Evolutionary conservation across 2,888 invertebrate species (phyloP), one percentile per base, ranked within the genome.

Genomic region (Tiliacea citrago): DNA sequence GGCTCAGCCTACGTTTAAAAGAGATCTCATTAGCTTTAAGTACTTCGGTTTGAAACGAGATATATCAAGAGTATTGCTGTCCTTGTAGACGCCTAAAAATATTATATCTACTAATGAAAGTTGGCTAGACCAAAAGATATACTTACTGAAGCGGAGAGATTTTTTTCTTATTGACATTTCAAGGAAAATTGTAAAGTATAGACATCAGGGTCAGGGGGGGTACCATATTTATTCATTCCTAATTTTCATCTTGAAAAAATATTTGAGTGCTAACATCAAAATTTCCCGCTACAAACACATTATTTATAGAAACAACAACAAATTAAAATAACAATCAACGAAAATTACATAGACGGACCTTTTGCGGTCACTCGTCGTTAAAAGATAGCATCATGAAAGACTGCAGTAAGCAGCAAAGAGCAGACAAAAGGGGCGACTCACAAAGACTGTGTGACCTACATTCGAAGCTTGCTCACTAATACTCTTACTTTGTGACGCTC

Each of bases 371-470:
- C 87, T 89, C 86, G 80, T 80, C 81, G 83, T 90, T 89, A 89
- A 92, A 92, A 92, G 90, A 91, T 90, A 88, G 87, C 87, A 87
- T 89, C 88, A 86, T 86, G 86, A 89, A 89, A 90, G 86, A 88
- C 83, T 84, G 85, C 73, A 73, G 84, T 88, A 88, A 90, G 88
- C 88, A 88, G 90, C 91, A 94, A 93, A 94, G 92, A 92, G 89
- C 89, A 93, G 90, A 94, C 94, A 95, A 95, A 94, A 92, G 91
- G 87, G 86, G 81, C 84, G 85, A 86, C 86, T 87, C 88, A 93
- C 94, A 95, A 94, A 94, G 93, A 91, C 88, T 86, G 85, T 89
- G 91, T 92, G 94, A 95, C 95, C 94, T 92, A 94, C 88, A 93
- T 94, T 84, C 83, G 85, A 80, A 83, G 86, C 87, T 87, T 72